Evolutionary conservation across 2,797 vertebrate genomes (phyloP), one percentile per base, ranked within the genome.

Genomic region (Staurois parvus): DNA sequence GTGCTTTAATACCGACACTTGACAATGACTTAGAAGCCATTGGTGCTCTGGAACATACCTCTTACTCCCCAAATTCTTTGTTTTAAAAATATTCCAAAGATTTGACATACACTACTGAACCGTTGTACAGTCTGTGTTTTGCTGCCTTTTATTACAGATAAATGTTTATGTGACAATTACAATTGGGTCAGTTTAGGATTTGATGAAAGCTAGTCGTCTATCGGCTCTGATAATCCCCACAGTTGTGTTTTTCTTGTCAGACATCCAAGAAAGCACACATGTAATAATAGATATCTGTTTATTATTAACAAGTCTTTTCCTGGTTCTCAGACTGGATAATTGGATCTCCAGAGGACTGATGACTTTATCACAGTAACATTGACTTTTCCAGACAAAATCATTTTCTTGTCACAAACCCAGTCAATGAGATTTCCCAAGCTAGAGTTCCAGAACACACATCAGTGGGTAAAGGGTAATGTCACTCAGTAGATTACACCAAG

Each of bases 321-420:
- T 69, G 78, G 8, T 69, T 70, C 66, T 52, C 78, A 79, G 78
- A 70, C 66, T 29, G 19, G 21, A 79, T 79, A 79, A 79, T 79
- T 79, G 42, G 8, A 30, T 79, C 78, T 79, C 66, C 19, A 13
- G 78, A 67, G 78, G 48, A 70, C n/a, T 45, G 21, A 48, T 79
- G 37, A 79, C 67, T 80, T 70, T 42, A 80, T 56, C 42, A 29
- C 69, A 80, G 48, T 80, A 72, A 56, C 32, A 30, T 48, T 48
- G 30, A 21, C n/a, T 34, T 12, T 29, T 56, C 11, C 15, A 79
- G 37, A 80, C 6, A 68, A 34, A 80, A 70, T 52, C 40, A 79
- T 32, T 79, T 29, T 79, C 21, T 52, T 42, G 32, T 70, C 12
- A 29, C 29, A 70, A 30, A 26, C 29, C n/a, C 1, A 9, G 59